phyloP scores from a whole-genome alignment of 1,140 invertebrate species.

The Phortica variegata region DNA sequence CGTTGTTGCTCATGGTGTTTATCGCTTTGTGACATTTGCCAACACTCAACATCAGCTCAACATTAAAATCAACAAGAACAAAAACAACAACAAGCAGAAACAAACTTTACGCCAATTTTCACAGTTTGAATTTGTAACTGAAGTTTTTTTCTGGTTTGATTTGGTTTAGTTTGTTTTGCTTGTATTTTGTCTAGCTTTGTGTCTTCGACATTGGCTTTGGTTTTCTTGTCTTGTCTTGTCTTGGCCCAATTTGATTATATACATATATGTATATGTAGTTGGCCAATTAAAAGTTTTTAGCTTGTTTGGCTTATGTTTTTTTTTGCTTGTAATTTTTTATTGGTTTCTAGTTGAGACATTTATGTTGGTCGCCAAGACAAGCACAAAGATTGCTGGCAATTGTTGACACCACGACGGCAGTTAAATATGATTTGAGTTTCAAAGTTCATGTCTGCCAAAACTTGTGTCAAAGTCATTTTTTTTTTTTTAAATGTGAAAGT shows the following conservation, averaged over 20 bases:
- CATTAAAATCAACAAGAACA: conserved; percentile 22
- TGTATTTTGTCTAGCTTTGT: conserved; percentile 23
- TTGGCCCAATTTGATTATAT: background rate
- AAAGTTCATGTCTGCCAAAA: conserved; percentile 6
- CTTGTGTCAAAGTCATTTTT: conserved; percentile 1
- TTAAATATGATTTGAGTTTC: conserved; percentile 10
- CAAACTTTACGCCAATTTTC: conserved; percentile 41
- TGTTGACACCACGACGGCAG: conserved; percentile 5
- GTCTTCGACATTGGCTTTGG: conserved; percentile 14
- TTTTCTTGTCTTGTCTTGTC: conserved; percentile 5
- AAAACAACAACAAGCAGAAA: conserved; percentile 15
- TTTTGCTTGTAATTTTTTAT: background rate
- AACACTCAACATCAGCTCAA: too few relatives aligned
- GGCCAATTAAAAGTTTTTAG: conserved; percentile 37
- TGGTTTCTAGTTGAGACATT: conserved; percentile 6
- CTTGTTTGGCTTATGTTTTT: conserved; percentile 29
- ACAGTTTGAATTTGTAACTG: too few relatives aligned
- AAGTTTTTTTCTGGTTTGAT: too few relatives aligned
- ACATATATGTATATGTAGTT: conserved; percentile 6
- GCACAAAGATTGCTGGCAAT: background rate
- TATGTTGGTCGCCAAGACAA: conserved; percentile 7
- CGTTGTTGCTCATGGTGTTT: too few relatives aligned
- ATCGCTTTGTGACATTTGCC: conserved; percentile 43
- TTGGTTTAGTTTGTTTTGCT: conserved; percentile 26
- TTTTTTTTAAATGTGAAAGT: too few relatives aligned